Evolutionary conservation across 2,888 invertebrate genomes (phyloP), one percentile per base, ranked within the genome.

Genomic region (Drosophila atroscutellata): DNA sequence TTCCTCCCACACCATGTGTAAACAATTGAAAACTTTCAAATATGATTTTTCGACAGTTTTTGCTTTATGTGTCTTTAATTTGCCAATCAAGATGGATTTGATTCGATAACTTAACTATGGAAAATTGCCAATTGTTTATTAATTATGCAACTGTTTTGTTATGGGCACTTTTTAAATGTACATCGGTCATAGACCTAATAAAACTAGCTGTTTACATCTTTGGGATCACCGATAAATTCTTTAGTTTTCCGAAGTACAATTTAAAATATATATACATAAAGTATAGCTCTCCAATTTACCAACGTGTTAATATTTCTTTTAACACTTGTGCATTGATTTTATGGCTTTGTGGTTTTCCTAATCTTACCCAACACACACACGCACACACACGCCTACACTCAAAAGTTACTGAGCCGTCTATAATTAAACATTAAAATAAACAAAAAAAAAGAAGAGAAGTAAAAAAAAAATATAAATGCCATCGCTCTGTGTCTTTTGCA

Each of bases 401-500:
- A 18, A 50, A 28, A 50, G 28, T 50, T 50, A 50, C 50, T 50
- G 50, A 50, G 50, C 50, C 50, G 28, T 50, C 50, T 50, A 28
- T 28, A 50, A 50, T 28, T 50, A 28, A 28, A 26, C n/a, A 28
- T 11, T 15, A 20, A 24, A 47, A 45, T 5, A 45, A 28, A 28
- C 1, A 11, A 11, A 18, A 47, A 47, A 24, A 20, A 45, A 13
- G 6, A 34, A 32, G 20, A 42, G 18, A 51, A 62, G 9, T n/a
- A 34, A 49, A 9, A 15, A 13, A 26, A 26, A 28, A 18, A 26
- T 20, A 24, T 13, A 15, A 20, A 47, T 47, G 26, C 24, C 24
- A 26, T 26, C 26, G 7, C 47, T 47, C 50, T 15, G 20, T 39
- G 47, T 24, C 49, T 49, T 20, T 42, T 59, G 67, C 75, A 77